Base-by-base conservation (phyloP, 2,888 invertebrate species). In the Drosophila tanythrix region DNA sequence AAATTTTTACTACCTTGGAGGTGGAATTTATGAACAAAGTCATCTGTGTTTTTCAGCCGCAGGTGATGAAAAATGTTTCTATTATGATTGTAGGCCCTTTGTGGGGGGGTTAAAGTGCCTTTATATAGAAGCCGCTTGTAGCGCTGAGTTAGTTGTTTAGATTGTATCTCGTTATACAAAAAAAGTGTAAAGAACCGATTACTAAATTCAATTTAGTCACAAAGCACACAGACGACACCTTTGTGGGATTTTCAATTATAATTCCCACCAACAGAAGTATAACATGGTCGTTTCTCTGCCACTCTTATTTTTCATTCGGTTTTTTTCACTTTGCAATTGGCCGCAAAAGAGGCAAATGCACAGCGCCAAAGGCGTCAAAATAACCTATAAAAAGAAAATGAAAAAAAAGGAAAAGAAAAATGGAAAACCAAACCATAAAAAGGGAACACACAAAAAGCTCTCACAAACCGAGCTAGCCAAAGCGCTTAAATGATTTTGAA, bases 401-500 rank as follows among this genome's bases (percentile, higher is more conserved):
- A 58, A 66, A n/a, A 25, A 36, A 21, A 21, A 21, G 21, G 59
- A 57, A 21, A 48, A 25, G 46, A 65, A 64, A 65, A 76, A 71
- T 70, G 63, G 64, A 62, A 70, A 51, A 40, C 46, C 21, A 50
- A 64, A 63, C 29, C 52, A 21, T 29, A 53, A 64, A 69, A 56
- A 61, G 64, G 57, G 66, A 56, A 31, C 43, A 43, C 36, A n/a
- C 67, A 68, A 77, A 69, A 79, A 64, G 33, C 46, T 46, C 46
- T 46, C 46, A 46, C 35, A 56, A 79, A 70, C 43, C 65, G 57
- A 76, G 61, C 79, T 68, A 69, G 76, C 58, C 60, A 76, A 81
- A 81, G 86, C 89, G 86, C 89, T 87, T 89, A 87, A 87, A 87
- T 87, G 86, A 70, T 83, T 89, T 87, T 87, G 86, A 87, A 89